These are phyloP conservation scores for Pristionchus exspectatus DNA, from an alignment of 2,888 invertebrate genomes.

Conservation along the genomic window DNA sequence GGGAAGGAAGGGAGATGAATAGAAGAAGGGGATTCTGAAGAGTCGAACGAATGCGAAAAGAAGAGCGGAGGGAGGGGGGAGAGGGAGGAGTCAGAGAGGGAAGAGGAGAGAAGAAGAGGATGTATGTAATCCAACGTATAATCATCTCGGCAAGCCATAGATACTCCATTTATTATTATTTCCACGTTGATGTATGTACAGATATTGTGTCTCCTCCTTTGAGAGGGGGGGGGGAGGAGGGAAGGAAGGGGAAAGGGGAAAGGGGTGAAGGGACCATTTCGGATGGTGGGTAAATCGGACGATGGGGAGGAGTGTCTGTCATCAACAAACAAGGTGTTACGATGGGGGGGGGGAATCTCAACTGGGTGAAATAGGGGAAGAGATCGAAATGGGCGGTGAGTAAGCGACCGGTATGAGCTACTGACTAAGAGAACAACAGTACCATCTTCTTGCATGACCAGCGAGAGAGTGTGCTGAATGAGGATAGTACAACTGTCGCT, in stretches of 20 bases:
- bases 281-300: background rate
- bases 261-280: background rate
- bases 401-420: background rate
- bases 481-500: background rate
- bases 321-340: slow-evolving; percentile 49
- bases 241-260: background rate
- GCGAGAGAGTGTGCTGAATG: background rate
- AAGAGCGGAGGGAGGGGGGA: background rate
- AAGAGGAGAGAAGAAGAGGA: background rate
- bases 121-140: slow-evolving; percentile 41
- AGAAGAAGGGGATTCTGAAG: slow-evolving; percentile 46
- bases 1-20: slow-evolving; percentile 30
- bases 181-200: slow-evolving; percentile 16
- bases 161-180: slow-evolving; percentile 48
- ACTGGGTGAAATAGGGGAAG: background rate
- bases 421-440: background rate
- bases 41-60: slow-evolving; percentile 21
- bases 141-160: slow-evolving; percentile 23
- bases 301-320: background rate
- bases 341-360: background rate
- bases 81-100: background rate
- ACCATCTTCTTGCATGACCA: background rate
- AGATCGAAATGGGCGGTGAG: background rate
- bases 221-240: background rate
- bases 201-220: background rate